Evolutionary conservation across 92 coral and sea anemone genomes (phyloP), one percentile per base, ranked within the genome.

Genomic region (Anthopleura xanthogrammica): DNA sequence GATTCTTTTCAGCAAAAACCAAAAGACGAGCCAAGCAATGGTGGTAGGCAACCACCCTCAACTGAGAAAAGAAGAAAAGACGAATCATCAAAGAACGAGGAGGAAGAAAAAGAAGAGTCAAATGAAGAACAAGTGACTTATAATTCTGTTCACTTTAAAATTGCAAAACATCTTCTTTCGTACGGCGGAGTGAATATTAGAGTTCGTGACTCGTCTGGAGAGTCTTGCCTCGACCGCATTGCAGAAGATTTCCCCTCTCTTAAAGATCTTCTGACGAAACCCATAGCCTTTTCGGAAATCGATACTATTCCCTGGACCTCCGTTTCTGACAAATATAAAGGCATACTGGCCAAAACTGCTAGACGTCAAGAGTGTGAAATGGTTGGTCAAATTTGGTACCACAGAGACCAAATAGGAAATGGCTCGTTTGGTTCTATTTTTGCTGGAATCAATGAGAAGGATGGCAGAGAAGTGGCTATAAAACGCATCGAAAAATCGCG

Each of bases 401-500:
- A 43, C 50, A 43, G 7, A 29, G 50, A 43, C 50, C 10, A 6
- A 16, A 41, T 20, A 14, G 9, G 41, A 72, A 9, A 60, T 29
- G 75, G 57, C 50, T 66, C 41, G 73, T 22, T 62, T 85, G 80
- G 54, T 85, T 54, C 12, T 85, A 81, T 71, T 43, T 16, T 50
- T 88, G 50, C 50, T 43, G 50, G 50, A 43, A 43, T 43, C 50
- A 43, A 0, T 43, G 50, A 43, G 50, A 43, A 43, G 50, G 50
- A 43, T 43, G 50, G 50, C 4, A 43, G 50, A 43, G 50, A 43
- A 43, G 50, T 43, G 48, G 88, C 88, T n/a, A 57, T 88, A 12
- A 88, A 88, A 65, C 88, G 89, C 48, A 73, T 85, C n/a, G 91
- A 74, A 75, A 88, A 88, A 76, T 76, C 39, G 77, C 52, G 86